Percentiles rank a stretch among this genome's conserved stretches.
Conservation (phyloP, 2,888 invertebrate genomes). For the Morpho deidamia region DNA sequence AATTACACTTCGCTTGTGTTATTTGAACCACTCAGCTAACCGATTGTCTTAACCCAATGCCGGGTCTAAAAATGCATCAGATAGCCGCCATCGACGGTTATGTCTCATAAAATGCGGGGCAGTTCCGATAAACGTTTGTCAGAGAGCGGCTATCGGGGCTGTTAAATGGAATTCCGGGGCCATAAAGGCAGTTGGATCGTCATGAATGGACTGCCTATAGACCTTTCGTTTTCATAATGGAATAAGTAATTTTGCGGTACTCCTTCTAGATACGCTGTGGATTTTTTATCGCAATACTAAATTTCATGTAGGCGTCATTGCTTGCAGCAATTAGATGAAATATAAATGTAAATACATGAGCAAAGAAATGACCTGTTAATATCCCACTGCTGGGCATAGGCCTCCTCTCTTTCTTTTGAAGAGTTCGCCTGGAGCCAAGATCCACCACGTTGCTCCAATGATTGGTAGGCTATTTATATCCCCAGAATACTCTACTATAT, state of each 20-base stretch:
- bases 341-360: too few relatives aligned
- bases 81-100: constrained; percentile 52
- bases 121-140: constrained; percentile 49
- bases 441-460: too few relatives aligned
- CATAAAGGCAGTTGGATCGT: constrained; percentile 30
- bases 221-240: constrained; percentile 25
- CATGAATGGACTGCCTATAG: constrained; percentile 22
- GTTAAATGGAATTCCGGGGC: constrained; percentile 32
- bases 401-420: too few relatives aligned
- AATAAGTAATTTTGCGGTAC: constrained; percentile 19
- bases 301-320: too few relatives aligned
- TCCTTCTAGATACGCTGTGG: not conserved
- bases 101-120: constrained; percentile 72
- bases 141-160: constrained; percentile 36
- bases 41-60: constrained; percentile 71
- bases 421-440: too few relatives aligned
- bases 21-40: constrained; percentile 26
- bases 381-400: too few relatives aligned
- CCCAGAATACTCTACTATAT: too few relatives aligned
- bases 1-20: too few relatives aligned
- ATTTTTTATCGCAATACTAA: too few relatives aligned
- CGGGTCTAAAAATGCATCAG: constrained; percentile 70
- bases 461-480: too few relatives aligned
- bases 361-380: too few relatives aligned
- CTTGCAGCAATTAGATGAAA: too few relatives aligned